Evolutionary conservation across 2,888 invertebrate species (phyloP).

Genomic region (Drosophila lutescens): DNA sequence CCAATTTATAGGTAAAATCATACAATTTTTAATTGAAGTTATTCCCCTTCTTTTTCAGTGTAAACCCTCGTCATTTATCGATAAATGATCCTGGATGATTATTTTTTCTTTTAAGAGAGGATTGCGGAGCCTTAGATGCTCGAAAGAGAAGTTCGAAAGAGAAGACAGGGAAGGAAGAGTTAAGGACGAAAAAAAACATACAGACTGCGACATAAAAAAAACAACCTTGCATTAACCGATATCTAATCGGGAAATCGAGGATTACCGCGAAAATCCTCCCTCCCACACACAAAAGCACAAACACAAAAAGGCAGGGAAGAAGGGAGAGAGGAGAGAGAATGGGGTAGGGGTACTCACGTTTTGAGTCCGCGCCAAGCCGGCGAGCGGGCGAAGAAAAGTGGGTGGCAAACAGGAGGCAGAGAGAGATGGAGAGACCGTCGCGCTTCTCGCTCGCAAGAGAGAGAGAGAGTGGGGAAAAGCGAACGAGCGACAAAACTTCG

Average conservation of each 20-base stretch:
- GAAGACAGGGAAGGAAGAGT: background rate
- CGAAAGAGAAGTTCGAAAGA: conserved; percentile 2
- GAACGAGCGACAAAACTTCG: conserved; percentile 68
- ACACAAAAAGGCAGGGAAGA: background rate
- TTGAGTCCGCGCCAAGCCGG: conserved; percentile 76
- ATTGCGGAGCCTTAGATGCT: background rate
- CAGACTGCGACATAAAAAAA: too few relatives aligned
- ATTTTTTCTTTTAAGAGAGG: background rate
- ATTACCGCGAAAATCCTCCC: conserved; percentile 68
- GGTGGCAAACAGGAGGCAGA: conserved; percentile 26
- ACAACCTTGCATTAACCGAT: conserved; percentile 50
- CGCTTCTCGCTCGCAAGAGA: conserved; percentile 18
- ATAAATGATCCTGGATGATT: background rate
- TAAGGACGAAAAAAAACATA: background rate
- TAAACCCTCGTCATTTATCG: too few relatives aligned
- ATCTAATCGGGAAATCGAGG: conserved; percentile 82
- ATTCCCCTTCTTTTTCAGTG: too few relatives aligned
- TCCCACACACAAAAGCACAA: conserved; percentile 11
- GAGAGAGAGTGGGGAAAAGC: conserved; percentile 34
- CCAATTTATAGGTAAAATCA: too few relatives aligned
- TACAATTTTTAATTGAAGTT: too few relatives aligned
- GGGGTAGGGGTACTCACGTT: conserved; percentile 62
- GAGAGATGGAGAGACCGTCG: conserved; percentile 28
- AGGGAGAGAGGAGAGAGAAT: conserved; percentile 14
- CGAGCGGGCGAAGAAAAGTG: conserved; percentile 48